phyloP scores from a whole-genome alignment of 2,113 vertebrate species.

The Nesogale talazaci region DNA sequence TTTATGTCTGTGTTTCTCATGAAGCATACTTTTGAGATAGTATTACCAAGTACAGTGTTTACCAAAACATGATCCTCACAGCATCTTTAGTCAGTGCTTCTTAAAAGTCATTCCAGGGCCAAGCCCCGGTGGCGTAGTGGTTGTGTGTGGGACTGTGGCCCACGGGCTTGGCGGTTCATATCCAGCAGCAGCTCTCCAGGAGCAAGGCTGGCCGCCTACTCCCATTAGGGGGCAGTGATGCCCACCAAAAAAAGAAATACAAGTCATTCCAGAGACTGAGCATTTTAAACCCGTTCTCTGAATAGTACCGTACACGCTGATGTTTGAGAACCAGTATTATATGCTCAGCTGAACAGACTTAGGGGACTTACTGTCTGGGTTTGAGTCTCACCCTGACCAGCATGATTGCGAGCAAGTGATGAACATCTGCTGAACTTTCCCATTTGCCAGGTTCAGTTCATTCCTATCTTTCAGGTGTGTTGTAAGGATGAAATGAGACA shows the following conservation, averaged over 20 bases:
- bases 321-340: neutral
- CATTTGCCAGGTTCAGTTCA: slow-evolving; percentile 8
- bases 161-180: too few relatives aligned
- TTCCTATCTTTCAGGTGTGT: neutral
- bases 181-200: too few relatives aligned
- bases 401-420: neutral
- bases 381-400: neutral
- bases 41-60: neutral
- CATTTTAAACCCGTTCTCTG: slow-evolving; percentile 18
- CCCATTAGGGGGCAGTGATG: too few relatives aligned
- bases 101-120: neutral
- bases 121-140: too few relatives aligned
- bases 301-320: neutral
- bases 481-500: neutral
- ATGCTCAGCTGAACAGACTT: neutral
- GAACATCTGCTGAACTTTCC: neutral
- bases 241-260: too few relatives aligned
- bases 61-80: neutral
- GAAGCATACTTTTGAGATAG: neutral
- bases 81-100: neutral
- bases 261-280: neutral
- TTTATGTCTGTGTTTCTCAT: neutral
- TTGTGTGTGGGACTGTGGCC: too few relatives aligned
- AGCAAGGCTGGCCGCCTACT: too few relatives aligned
- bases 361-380: neutral